phyloP scores from a whole-genome alignment of 1,140 invertebrate genomes.

The Cyphomyrmex costatus region DNA sequence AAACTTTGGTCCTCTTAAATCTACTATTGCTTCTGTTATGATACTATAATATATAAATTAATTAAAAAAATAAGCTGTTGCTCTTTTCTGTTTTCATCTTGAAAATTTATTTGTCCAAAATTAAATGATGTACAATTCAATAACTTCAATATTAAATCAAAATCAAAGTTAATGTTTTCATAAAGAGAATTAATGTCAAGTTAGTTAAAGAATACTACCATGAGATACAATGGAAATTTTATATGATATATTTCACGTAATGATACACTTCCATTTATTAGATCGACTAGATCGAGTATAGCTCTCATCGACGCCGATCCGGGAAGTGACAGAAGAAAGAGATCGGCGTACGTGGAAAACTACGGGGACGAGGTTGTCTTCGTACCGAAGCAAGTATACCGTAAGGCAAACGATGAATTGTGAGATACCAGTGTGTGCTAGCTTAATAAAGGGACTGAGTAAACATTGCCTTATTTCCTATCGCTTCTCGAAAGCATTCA shows the following conservation, averaged over 20 bases:
- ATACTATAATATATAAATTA: conserved; percentile 7
- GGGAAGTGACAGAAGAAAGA: conserved; percentile 73
- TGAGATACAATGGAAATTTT: background rate
- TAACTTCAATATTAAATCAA: no score
- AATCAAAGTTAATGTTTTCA: background rate
- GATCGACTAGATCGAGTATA: conserved; percentile 73
- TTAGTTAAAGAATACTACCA: background rate
- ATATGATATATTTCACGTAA: background rate
- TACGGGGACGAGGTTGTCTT: conserved; percentile 71
- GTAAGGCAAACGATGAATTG: conserved; percentile 74
- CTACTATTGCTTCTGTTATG: background rate
- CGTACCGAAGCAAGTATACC: conserved; percentile 62
- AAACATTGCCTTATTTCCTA: background rate
- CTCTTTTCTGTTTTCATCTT: background rate
- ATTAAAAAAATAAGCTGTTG: background rate
- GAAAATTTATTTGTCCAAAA: background rate
- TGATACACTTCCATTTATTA: conserved; percentile 25
- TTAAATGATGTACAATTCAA: background rate
- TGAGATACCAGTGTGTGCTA: conserved; percentile 58
- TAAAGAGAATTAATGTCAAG: background rate
- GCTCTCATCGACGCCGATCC: conserved; percentile 78
- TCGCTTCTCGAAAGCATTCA: background rate
- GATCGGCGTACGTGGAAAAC: conserved; percentile 70
- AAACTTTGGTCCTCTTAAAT: background rate
- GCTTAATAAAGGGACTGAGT: conserved; percentile 11